These are phyloP conservation scores for Cancer borealis DNA, from an alignment of 2,888 invertebrate genomes.

Conservation along the genomic window DNA sequence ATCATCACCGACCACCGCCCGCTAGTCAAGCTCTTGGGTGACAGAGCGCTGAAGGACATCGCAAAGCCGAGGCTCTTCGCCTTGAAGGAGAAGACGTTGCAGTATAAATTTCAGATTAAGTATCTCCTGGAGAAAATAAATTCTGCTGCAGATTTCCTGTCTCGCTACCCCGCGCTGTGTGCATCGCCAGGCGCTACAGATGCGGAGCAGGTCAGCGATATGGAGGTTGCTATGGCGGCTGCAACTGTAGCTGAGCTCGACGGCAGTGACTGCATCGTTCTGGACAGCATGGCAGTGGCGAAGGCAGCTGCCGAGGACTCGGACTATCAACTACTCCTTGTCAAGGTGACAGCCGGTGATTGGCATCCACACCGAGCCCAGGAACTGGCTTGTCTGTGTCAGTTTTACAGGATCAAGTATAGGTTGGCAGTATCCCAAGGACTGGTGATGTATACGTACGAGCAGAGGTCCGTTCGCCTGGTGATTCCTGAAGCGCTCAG, in stretches of 20 bases:
- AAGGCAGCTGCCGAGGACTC: not conserved
- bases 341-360: not conserved
- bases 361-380: not conserved
- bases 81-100: slow-evolving; percentile 19
- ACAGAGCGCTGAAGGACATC: too few species aligned
- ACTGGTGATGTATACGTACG: slow-evolving; percentile 42
- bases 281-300: not conserved
- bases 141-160: not conserved
- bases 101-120: not conserved
- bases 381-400: not conserved
- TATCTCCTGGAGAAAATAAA: not conserved
- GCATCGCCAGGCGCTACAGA: not conserved
- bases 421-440: slow-evolving; percentile 31
- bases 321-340: not conserved
- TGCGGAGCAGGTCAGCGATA: not conserved
- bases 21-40: too few species aligned
- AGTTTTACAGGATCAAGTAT: slow-evolving; percentile 27
- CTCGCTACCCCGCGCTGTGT: not conserved
- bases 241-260: not conserved
- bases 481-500: not conserved
- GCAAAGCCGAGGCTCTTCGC: slow-evolving; percentile 27
- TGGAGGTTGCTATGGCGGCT: not conserved
- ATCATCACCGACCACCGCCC: slow-evolving; percentile 41
- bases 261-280: not conserved
- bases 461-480: slow-evolving; percentile 11